Conservation (phyloP, 1,140 invertebrate genomes). For the Micrasema minimum region DNA sequence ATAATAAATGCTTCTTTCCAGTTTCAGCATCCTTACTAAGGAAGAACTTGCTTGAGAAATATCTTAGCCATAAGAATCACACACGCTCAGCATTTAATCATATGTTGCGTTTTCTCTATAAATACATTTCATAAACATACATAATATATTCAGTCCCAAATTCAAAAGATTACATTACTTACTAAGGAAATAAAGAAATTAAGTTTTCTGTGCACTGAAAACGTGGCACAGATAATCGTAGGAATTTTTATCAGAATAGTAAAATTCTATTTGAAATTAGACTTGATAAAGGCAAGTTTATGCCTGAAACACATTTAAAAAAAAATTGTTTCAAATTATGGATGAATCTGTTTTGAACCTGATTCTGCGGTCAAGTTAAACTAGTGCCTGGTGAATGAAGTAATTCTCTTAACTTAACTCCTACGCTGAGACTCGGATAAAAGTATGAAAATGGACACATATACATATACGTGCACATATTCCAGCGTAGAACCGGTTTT, state of each 20-base stretch:
- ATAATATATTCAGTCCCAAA: constrained; percentile 35
- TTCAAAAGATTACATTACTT: constrained; percentile 21
- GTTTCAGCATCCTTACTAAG: constrained; percentile 2
- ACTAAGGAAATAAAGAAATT: constrained; percentile 24
- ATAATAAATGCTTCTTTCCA: constrained; percentile 32
- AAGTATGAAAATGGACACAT: no score
- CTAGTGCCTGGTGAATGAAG: no score
- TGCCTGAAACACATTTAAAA: no score
- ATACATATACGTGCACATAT: no score
- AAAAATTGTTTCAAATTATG: no score
- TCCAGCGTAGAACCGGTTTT: no score
- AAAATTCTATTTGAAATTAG: not conserved
- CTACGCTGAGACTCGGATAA: no score
- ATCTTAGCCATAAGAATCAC: constrained; percentile 31
- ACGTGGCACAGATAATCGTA: not conserved
- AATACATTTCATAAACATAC: constrained; percentile 23
- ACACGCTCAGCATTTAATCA: constrained; percentile 18
- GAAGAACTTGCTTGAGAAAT: constrained; percentile 23
- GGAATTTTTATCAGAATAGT: constrained; percentile 17
- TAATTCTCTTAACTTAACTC: no score
- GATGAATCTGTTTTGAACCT: no score
- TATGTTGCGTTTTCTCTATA: constrained; percentile 24
- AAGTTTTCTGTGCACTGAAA: not conserved
- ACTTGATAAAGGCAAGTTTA: no score
- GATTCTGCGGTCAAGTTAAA: no score